Percentiles rank a stretch among this genome's conserved stretches.
These are phyloP conservation scores for Phymastichus coffea DNA, from an alignment of 1,140 invertebrate genomes.

Conservation along the genomic window DNA sequence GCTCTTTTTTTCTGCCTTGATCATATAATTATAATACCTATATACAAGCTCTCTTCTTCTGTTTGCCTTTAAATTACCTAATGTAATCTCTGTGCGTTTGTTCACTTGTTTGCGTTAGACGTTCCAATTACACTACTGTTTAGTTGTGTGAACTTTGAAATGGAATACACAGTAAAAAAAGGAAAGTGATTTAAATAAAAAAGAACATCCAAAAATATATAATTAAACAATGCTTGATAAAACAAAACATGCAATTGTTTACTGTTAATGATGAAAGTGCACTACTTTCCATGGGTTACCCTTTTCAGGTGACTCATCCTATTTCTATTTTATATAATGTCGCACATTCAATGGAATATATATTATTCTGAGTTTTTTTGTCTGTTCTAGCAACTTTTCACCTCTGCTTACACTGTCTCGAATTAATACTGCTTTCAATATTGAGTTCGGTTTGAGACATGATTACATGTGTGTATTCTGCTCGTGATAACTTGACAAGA, in stretches of 20 bases:
- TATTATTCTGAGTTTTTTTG: constrained; percentile 40
- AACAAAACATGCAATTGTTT: not conserved
- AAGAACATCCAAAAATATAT: no score
- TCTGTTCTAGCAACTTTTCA: constrained; percentile 47
- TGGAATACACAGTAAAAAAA: not conserved
- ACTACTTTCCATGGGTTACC: not conserved
- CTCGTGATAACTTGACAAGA: no score
- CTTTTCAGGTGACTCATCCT: not conserved
- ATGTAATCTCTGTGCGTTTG: constrained; percentile 15
- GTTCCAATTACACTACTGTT: constrained; percentile 2
- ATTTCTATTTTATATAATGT: constrained; percentile 23
- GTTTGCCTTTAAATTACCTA: constrained; percentile 7
- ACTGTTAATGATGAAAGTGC: constrained; percentile 7
- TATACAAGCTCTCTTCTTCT: constrained; percentile 22
- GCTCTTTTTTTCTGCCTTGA: constrained; percentile 7
- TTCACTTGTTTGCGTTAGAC: constrained; percentile 8
- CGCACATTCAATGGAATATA: constrained; percentile 42
- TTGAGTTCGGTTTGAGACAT: not conserved
- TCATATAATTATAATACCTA: constrained; percentile 23
- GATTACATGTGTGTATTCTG: no score
- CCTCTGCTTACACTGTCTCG: constrained; percentile 43
- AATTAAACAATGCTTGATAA: not conserved
- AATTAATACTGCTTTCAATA: constrained; percentile 14
- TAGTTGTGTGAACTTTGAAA: not conserved
- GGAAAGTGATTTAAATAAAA: not conserved